Percentiles rank a stretch among this genome's conserved stretches.
phyloP scores from a whole-genome alignment of 2,113 vertebrate species.

The Leptosomus discolor region DNA sequence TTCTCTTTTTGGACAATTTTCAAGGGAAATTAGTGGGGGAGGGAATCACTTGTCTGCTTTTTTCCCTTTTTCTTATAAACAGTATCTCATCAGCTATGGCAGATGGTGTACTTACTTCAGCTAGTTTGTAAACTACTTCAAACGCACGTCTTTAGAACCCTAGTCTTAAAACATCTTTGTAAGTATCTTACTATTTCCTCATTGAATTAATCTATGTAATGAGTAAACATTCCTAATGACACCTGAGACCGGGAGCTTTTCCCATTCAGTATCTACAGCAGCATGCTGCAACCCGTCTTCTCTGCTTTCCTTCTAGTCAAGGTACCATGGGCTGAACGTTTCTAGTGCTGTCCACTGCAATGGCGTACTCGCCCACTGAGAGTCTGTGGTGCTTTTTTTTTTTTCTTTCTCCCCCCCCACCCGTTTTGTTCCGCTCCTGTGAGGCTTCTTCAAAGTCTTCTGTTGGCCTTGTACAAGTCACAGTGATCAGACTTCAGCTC shows the following conservation, averaged over 20 bases:
- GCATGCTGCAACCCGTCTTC: background rate
- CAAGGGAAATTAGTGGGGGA: background rate
- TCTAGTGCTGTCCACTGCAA: background rate
- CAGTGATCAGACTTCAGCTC: background rate
- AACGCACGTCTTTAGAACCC: background rate
- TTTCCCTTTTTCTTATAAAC: background rate
- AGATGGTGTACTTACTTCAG: background rate
- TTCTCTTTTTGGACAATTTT: background rate
- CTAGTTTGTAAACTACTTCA: background rate
- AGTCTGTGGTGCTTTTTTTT: background rate
- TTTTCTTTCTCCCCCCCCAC: fast-evolving
- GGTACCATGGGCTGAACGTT: background rate
- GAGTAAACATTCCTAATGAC: background rate
- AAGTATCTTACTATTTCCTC: background rate
- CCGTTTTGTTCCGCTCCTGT: background rate
- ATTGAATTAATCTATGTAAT: background rate
- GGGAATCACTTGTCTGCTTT: background rate
- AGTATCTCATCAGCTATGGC: background rate
- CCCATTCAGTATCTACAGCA: background rate
- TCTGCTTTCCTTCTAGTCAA: background rate
- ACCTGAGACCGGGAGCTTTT: background rate
- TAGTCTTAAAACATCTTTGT: background rate
- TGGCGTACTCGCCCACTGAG: background rate
- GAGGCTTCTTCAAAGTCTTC: background rate
- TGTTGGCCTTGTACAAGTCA: background rate